Evolutionary conservation across 2,113 vertebrate species (phyloP).

Genomic region (Gobius niger): DNA sequence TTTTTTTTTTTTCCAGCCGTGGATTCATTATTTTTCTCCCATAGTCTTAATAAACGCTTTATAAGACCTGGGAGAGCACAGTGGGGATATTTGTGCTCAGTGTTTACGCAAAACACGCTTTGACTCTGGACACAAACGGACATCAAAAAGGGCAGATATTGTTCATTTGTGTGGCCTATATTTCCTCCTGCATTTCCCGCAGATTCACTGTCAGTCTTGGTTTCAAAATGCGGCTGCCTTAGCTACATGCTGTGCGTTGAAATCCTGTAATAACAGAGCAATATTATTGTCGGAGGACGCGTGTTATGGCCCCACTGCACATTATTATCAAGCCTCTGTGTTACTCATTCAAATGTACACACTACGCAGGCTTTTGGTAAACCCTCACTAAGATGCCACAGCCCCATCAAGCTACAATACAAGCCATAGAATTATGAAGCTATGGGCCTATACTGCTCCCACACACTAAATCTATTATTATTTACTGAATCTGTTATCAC

Average conservation of each 20-base stretch:
- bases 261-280: neutral
- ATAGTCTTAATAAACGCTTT: neutral
- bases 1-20: neutral
- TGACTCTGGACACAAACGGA: neutral
- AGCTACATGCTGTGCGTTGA: neutral
- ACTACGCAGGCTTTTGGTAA: neutral
- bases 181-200: neutral
- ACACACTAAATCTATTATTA: too few species aligned
- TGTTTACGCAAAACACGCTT: neutral
- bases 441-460: too few species aligned
- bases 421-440: too few species aligned
- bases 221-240: neutral
- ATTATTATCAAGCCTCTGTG: slow-evolving; percentile 1
- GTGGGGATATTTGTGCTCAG: neutral
- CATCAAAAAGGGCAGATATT: neutral
- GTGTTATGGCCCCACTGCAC: slow-evolving; percentile 1
- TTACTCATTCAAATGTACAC: neutral
- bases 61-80: neutral
- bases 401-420: too few species aligned
- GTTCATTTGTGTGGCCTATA: neutral
- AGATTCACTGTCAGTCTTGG: neutral
- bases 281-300: neutral
- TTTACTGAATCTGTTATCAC: too few species aligned
- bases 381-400: neutral
- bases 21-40: neutral